Conservation (phyloP, 2,888 invertebrate species). For the Temnothorax rugatulus region DNA sequence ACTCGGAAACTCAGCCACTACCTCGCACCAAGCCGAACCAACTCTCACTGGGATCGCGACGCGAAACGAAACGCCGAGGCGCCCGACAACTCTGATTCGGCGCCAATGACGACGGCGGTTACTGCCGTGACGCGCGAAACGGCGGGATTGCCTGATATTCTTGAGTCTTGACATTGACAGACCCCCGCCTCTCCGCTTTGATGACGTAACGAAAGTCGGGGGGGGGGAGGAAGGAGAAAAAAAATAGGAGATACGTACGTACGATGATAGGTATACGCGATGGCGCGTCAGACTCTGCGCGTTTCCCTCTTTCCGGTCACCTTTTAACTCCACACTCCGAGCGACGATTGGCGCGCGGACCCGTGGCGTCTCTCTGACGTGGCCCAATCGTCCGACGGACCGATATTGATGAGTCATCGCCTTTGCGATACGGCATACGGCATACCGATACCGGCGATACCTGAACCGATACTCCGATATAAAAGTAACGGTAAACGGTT, state of each 20-base stretch:
- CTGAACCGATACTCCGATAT: constrained; percentile 21
- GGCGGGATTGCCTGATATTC: constrained; percentile 54
- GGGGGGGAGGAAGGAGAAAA: not conserved
- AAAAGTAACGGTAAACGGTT: constrained; percentile 41
- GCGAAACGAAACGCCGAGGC: constrained; percentile 35
- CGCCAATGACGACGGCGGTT: not conserved
- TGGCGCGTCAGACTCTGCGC: constrained; percentile 16
- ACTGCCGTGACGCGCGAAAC: not conserved
- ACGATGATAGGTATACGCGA: not conserved
- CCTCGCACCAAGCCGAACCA: constrained; percentile 28
- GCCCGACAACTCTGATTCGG: not conserved
- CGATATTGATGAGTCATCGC: constrained; percentile 77
- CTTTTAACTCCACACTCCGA: constrained; percentile 52
- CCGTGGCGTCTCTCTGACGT: constrained; percentile 57
- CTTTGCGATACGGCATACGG: constrained; percentile 43
- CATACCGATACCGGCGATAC: not conserved
- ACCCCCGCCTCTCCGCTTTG: constrained; percentile 65
- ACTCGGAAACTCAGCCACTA: constrained; percentile 51
- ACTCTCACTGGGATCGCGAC: constrained; percentile 42
- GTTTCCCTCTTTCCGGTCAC: constrained; percentile 67
- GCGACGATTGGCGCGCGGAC: constrained; percentile 57
- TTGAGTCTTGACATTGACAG: constrained; percentile 68
- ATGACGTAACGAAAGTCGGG: constrained; percentile 69
- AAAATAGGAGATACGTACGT: constrained; percentile 58
- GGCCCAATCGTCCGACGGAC: constrained; percentile 69